Evolutionary conservation across 2,888 invertebrate genomes (phyloP).

Genomic region (Rambutsinella grinnellia): DNA sequence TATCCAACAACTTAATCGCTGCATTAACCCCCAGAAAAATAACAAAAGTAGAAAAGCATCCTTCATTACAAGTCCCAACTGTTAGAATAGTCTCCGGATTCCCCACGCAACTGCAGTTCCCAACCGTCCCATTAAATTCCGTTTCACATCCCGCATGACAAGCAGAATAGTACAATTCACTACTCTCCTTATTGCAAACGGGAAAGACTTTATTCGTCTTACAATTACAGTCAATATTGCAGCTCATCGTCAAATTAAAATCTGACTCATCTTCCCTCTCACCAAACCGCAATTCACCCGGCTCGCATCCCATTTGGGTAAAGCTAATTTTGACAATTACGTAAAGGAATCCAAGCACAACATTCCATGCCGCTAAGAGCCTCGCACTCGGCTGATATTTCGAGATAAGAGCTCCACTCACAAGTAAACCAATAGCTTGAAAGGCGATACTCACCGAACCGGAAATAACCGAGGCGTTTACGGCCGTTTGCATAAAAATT

Average conservation of each 20-base stretch:
- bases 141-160: constrained; percentile 80
- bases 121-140: constrained; percentile 69
- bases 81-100: constrained; percentile 68
- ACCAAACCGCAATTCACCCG: constrained; percentile 55
- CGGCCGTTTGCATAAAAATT: constrained; percentile 78
- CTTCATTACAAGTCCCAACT: constrained; percentile 74
- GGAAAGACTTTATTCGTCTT: constrained; percentile 75
- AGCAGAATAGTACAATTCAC: constrained; percentile 78
- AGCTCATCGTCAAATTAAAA: constrained; percentile 71
- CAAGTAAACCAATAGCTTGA: constrained; percentile 75
- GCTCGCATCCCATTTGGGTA: constrained; percentile 66
- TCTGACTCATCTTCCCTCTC: constrained; percentile 26
- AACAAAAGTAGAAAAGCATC: constrained; percentile 71
- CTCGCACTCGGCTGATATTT: constrained; percentile 73
- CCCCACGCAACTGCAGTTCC: constrained; percentile 67
- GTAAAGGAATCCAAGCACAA: constrained; percentile 74
- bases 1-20: constrained; percentile 74
- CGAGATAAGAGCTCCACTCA: constrained; percentile 75
- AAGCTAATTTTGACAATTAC: constrained; percentile 72
- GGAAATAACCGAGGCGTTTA: constrained; percentile 77
- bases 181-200: constrained; percentile 74
- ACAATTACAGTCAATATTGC: constrained; percentile 76
- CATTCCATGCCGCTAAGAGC: constrained; percentile 76
- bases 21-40: constrained; percentile 67
- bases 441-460: constrained; percentile 74